These are phyloP conservation scores for Macquaria ambigua DNA, from an alignment of 2,113 vertebrate species.

Conservation along the genomic window DNA sequence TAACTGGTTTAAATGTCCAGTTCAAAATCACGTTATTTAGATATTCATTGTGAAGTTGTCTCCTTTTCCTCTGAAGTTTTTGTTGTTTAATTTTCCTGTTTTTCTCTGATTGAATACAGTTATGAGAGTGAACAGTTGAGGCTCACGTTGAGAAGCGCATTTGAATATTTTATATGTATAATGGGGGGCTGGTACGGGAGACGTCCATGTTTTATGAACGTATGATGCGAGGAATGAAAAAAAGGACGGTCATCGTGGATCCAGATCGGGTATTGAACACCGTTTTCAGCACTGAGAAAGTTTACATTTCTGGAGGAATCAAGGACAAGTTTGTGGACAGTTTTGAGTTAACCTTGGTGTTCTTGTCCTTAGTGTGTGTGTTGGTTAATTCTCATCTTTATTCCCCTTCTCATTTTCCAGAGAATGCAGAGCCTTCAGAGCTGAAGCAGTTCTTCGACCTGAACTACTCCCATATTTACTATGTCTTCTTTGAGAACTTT, in stretches of 20 bases:
- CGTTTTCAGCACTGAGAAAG: neutral
- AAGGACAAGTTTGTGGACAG: neutral
- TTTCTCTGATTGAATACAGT: neutral
- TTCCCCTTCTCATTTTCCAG: conserved; percentile 76
- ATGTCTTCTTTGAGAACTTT: conserved; percentile 99
- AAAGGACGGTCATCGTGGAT: neutral
- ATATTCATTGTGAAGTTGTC: neutral
- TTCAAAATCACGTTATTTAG: neutral
- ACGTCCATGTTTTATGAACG: neutral
- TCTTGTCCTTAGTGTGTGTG: neutral
- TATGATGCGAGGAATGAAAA: neutral
- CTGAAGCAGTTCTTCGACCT: conserved; percentile 97
- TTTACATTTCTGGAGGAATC: neutral
- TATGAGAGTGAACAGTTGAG: neutral
- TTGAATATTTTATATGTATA: neutral
- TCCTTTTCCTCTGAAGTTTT: neutral
- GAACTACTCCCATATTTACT: conserved; percentile 99
- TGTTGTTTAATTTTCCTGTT: neutral
- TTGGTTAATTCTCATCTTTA: neutral
- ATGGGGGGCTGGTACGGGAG: neutral
- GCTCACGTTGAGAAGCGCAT: neutral
- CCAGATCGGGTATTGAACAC: neutral
- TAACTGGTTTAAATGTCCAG: neutral
- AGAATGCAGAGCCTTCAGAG: conserved; percentile 94
- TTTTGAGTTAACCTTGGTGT: neutral